Percentiles rank a stretch among this genome's conserved stretches.
These are phyloP conservation scores for Rapana venosa DNA, from an alignment of 2,888 invertebrate genomes.

Conservation along the genomic window DNA sequence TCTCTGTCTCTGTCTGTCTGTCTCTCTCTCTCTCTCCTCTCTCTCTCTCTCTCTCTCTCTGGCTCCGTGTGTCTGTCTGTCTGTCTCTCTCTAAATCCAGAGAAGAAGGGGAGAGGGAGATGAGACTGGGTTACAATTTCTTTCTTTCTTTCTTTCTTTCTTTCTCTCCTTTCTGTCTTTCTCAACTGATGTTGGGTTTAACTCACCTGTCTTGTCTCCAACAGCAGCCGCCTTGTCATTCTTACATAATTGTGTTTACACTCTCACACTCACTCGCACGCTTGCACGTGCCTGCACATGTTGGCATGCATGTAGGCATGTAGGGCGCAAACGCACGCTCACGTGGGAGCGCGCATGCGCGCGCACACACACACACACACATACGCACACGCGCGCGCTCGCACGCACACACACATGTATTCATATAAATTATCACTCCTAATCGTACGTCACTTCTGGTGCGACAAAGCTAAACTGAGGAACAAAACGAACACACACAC, in stretches of 20 bases:
- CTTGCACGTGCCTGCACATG: not conserved
- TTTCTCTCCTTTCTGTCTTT: not conserved
- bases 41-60: not conserved
- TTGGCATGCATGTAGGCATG: not conserved
- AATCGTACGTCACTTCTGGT: too few relatives aligned
- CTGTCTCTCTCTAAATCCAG: not conserved
- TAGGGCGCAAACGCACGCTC: not conserved
- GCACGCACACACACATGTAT: too few relatives aligned
- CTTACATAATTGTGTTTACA: too few relatives aligned
- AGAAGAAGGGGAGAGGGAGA: too few relatives aligned
- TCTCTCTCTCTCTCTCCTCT: not conserved
- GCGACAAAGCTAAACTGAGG: too few relatives aligned
- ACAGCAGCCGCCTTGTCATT: too few relatives aligned
- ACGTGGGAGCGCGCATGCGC: not conserved
- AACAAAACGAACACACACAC: not conserved
- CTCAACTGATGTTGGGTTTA: not conserved
- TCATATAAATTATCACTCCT: too few relatives aligned
- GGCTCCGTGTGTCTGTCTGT: not conserved
- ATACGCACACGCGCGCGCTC: too few relatives aligned
- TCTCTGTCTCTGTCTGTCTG: too few relatives aligned
- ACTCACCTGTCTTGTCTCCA: too few relatives aligned
- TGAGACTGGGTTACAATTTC: not conserved
- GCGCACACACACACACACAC: too few relatives aligned
- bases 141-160: not conserved
- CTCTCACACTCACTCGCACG: not conserved